phyloP scores from a whole-genome alignment of 2,888 invertebrate genomes.

The Clusia tigrina region DNA sequence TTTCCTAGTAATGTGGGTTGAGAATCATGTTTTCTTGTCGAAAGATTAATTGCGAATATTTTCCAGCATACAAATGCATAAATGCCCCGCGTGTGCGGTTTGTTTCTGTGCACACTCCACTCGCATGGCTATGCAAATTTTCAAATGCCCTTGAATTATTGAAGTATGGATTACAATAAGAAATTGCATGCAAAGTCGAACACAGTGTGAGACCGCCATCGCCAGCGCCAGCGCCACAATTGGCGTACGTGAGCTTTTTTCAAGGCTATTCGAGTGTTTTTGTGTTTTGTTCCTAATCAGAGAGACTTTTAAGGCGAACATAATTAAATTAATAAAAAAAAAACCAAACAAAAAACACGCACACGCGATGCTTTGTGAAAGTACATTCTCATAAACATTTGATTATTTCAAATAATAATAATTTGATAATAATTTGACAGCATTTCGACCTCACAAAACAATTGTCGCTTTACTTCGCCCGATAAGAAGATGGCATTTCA shows the following conservation, averaged over 20 bases:
- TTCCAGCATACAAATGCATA: slow-evolving; percentile 3
- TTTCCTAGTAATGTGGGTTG: background rate
- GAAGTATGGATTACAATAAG: slow-evolving; percentile 5
- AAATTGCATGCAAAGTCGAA: too few species aligned
- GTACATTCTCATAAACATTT: background rate
- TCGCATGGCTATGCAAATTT: background rate
- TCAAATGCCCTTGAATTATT: slow-evolving; percentile 5
- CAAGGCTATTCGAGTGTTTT: background rate
- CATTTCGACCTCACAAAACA: slow-evolving; percentile 2
- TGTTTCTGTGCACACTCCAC: background rate
- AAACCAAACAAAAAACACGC: background rate
- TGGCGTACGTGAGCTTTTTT: background rate
- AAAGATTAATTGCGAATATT: slow-evolving; percentile 4
- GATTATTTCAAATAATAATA: background rate
- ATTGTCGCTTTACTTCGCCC: background rate
- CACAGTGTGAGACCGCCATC: too few species aligned
- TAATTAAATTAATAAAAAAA: slow-evolving; percentile 5
- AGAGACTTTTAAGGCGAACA: background rate
- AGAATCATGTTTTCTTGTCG: background rate
- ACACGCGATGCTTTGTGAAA: slow-evolving; percentile 3
- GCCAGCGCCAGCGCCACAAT: too few species aligned
- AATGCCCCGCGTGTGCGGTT: background rate
- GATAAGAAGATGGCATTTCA: background rate
- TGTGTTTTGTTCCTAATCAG: background rate
- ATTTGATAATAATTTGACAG: slow-evolving; percentile 7